Base-by-base conservation (phyloP, 2,797 vertebrate genomes). In the Rhodeus uyekii region DNA sequence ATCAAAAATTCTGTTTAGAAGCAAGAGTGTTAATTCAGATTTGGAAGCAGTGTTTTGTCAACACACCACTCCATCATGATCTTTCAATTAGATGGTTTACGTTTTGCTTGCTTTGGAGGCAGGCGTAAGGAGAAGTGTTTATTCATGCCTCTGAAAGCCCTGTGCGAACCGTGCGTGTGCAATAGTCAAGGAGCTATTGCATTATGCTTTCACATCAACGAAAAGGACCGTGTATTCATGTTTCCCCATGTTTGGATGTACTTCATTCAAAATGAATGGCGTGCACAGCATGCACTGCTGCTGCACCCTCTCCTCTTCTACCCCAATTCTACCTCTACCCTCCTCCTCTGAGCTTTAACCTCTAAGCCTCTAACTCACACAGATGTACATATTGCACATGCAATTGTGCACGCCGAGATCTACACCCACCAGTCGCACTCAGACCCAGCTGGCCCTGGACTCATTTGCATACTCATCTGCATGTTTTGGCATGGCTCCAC, bases 251-350 rank as follows among this genome's bases (percentile, higher is more conserved):
- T 94, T 94, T 92, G 86, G 88, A 92, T 93, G 90, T 91, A 89
- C 77, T 86, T 92, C 89, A 93, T 94, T 89, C 87, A 92, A 90
- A 91, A 93, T 94, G 87, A 88, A 95, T 94, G 90, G 53, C 86
- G 46, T 74, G 85, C 87, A 89, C 65, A 69, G 84, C 73, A 29
- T 79, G 72, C 53, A 50, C 24, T 50, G 34, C 36, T 38, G 38
- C 81, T 50, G 46, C 36, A 55, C 58, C 76, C 73, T 83, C 68
- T 68, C 42, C 82, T 55, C 60, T 80, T 81, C 44, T 61, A 69
- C 69, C 69, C 14, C 36, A 67, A 68, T 61, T 72, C 63, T 73
- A 34, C 36, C 61, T 38, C 76, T 48, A 80, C 53, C 38, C 79
- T 65, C 42, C 32, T 80, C 63, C 24, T 36, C 24, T 36, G 55